Evolutionary conservation across 2,797 vertebrate genomes (phyloP).

Genomic region (Aldrovandia affinis): DNA sequence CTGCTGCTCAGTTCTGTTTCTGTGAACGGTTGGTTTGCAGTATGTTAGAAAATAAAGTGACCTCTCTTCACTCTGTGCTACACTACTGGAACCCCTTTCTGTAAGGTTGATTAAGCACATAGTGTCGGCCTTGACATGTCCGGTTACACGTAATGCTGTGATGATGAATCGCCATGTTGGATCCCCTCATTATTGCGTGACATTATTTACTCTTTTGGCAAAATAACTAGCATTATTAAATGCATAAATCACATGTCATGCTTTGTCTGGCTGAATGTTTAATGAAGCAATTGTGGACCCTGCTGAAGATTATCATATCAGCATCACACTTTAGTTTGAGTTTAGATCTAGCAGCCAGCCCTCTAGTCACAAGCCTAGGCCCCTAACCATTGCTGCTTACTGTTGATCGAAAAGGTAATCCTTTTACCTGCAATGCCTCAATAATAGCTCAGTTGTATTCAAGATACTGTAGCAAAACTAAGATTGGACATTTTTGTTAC

Average conservation of each 20-base stretch:
- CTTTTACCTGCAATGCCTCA: background rate
- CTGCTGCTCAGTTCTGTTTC: background rate
- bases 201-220: background rate
- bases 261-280: background rate
- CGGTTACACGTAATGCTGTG: background rate
- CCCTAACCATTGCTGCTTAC: background rate
- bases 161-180: background rate
- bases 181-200: background rate
- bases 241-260: background rate
- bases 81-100: background rate
- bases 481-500: background rate
- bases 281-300: background rate
- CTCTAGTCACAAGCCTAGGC: background rate
- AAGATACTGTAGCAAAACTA: background rate
- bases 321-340: background rate
- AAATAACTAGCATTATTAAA: background rate
- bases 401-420: background rate
- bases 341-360: background rate
- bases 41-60: background rate
- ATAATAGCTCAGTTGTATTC: background rate
- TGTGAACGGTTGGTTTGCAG: background rate
- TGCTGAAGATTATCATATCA: background rate
- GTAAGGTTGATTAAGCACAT: background rate
- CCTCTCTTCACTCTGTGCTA: background rate
- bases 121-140: background rate